Base-by-base conservation (phyloP, 2,888 invertebrate species). In the Ctena decussata region DNA sequence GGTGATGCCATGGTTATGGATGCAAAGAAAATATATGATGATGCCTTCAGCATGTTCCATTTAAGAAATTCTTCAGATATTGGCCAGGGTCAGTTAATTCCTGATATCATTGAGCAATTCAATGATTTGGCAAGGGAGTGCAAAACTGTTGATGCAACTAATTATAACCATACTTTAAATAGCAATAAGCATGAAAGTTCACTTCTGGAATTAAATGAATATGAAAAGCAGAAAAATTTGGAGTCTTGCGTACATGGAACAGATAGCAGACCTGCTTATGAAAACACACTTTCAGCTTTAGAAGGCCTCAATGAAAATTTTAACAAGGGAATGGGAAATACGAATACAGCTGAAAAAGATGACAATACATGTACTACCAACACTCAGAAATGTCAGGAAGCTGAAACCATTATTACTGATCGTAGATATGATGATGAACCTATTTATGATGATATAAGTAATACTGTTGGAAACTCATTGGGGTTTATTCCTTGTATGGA, bases 401-500 rank as follows among this genome's bases (percentile, higher is more conserved):
- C 6, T 21, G 46, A 46, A 18, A 46, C 18, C 18, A 46, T 46
- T n/a, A 12, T 15, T 46, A 15, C 46, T 35, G 32, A 65, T 65
- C 12, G 12, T 53, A 11, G 21, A 21, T 53, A 32, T 35, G 35
- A 12, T 35, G 65, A 65, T 35, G 65, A 65, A 30, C 30, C 12
- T 35, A 65, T 65, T 18, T 65, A 65, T 65, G 65, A 65, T 65
- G 65, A 65, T 65, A 30, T 65, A 2, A 21, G 65, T 65, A 65
- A 65, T 30, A 24, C 24, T 18, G 35, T 65, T 1, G 35, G 21
- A 18, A 18, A n/a, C 6, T 65, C 65, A 12, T 32, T 65, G 6
- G 65, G 35, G 6, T 65, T 65, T 24, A 35, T 18, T 30, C 32
- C 65, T 12, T 8, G 18, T 18, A 2, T 35, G 35, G 35, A 35